Evolutionary conservation across 2,113 vertebrate genomes (phyloP), one percentile per base, ranked within the genome.

Genomic region (Aphelocoma coerulescens): DNA sequence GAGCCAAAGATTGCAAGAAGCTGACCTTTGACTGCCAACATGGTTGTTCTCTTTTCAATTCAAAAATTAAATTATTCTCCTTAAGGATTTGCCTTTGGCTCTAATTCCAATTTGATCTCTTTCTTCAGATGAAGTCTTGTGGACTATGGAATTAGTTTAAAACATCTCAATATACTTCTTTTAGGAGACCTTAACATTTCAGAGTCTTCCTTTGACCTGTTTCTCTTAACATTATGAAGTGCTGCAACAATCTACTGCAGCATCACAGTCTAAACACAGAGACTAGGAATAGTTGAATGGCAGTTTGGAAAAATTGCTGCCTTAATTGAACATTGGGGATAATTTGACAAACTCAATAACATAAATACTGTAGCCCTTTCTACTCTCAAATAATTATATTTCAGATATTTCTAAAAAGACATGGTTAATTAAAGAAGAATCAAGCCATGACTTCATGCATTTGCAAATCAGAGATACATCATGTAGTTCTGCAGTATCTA

Each of bases 81-180:
- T 89, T 58, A 91, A 94, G 43, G 41, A 95, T 93, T 89, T 97
- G 55, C 44, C 79, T 58, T 91, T 91, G 74, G 63, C 59, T 85
- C 52, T 63, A 91, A 95, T 85, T 85, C 49, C 26, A 89, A 20
- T 89, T 91, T 91, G 33, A 59, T 67, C 74, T 48, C 33, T 90
- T 85, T 58, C 59, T 77, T 80, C 43, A 37, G 68, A 39, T 12
- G 58, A 82, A 23, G 73, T 94, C 69, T 44, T 39, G 24, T 28
- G 35, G 51, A 61, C 73, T 69, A 85, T 0, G 46, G 62, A 79
- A 93, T 79, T 85, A 68, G 33, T 68, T 83, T 92, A 72, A 75
- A 94, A 77, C 19, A 65, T 61, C 17, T 52, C 15, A 91, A 87
- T 62, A 26, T 39, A 43, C 63, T 80, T 91, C 18, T 93, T 89